phyloP scores from a whole-genome alignment of 1,140 invertebrate species.

The Anagrus nilaparvatae region DNA sequence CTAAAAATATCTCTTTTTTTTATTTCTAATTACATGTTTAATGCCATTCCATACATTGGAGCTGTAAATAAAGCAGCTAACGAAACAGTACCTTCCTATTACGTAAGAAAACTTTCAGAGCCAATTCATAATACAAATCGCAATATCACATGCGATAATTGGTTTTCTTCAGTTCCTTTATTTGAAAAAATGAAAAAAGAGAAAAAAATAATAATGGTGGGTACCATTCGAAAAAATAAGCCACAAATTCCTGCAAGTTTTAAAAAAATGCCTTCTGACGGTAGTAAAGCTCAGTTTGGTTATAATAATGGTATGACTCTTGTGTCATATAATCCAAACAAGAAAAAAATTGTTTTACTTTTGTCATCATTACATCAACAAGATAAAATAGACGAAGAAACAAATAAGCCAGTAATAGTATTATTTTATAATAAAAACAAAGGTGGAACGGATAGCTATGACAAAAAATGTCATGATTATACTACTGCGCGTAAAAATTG shows the following conservation, averaged over 20 bases:
- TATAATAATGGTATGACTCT: conserved; percentile 4
- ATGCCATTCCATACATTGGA: conserved; percentile 23
- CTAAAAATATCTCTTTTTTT: no score
- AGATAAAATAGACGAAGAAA: conserved; percentile 1
- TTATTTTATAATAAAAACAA: no score
- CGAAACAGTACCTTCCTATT: conserved; percentile 12
- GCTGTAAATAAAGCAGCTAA: background rate
- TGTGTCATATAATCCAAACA: conserved; percentile 3
- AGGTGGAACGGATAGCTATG: conserved; percentile 6
- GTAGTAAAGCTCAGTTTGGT: conserved; percentile 2
- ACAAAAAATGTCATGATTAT: conserved; percentile 6
- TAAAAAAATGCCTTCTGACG: conserved; percentile 12
- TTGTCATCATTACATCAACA: conserved; percentile 2
- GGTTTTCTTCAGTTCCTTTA: conserved; percentile 27
- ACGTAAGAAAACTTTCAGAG: conserved; percentile 13
- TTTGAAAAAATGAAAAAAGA: conserved; percentile 24
- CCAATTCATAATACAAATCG: conserved; percentile 22
- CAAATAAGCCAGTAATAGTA: conserved; percentile 5
- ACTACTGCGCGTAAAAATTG: no score
- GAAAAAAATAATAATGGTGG: conserved; percentile 24
- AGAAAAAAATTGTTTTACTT: conserved; percentile 8
- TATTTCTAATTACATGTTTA: conserved; percentile 22
- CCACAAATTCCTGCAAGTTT: conserved; percentile 24
- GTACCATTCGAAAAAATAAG: conserved; percentile 33
- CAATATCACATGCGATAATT: conserved; percentile 31